Evolutionary conservation across 2,888 invertebrate species (phyloP).

Genomic region (Meghimatium bilineatum): DNA sequence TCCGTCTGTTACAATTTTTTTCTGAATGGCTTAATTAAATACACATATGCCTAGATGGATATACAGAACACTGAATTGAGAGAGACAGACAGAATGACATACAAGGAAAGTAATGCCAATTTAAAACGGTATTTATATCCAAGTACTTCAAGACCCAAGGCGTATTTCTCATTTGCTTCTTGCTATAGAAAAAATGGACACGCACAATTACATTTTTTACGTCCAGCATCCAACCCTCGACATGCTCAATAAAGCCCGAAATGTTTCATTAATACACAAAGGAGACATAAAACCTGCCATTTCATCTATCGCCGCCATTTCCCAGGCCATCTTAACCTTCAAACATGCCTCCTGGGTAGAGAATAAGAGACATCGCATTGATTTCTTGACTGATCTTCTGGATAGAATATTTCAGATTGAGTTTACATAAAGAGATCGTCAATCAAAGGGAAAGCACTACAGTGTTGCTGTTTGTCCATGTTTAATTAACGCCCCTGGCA

Average conservation of each 20-base stretch:
- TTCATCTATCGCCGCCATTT: background rate
- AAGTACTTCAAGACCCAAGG: too few relatives aligned
- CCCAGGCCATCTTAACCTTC: background rate
- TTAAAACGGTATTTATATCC: too few relatives aligned
- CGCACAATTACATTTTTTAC: background rate
- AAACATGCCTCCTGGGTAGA: background rate
- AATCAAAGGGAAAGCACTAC: background rate
- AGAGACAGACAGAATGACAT: background rate
- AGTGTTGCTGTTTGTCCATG: background rate
- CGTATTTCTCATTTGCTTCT: too few relatives aligned
- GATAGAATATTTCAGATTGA: background rate
- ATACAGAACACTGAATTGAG: too few relatives aligned
- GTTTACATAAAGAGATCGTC: background rate
- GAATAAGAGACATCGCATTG: background rate
- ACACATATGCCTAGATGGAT: too few relatives aligned
- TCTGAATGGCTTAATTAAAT: too few relatives aligned
- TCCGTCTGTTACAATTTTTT: too few relatives aligned
- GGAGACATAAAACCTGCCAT: background rate
- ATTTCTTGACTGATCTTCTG: background rate
- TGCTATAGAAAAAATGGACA: background rate
- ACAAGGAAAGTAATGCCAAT: too few relatives aligned
- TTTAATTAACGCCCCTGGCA: conserved; percentile 7
- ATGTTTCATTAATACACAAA: conserved; percentile 11
- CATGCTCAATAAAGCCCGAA: background rate
- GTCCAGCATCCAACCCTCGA: background rate